Conservation (phyloP, 2,797 vertebrate species). For the Crocodylus rhombifer region DNA sequence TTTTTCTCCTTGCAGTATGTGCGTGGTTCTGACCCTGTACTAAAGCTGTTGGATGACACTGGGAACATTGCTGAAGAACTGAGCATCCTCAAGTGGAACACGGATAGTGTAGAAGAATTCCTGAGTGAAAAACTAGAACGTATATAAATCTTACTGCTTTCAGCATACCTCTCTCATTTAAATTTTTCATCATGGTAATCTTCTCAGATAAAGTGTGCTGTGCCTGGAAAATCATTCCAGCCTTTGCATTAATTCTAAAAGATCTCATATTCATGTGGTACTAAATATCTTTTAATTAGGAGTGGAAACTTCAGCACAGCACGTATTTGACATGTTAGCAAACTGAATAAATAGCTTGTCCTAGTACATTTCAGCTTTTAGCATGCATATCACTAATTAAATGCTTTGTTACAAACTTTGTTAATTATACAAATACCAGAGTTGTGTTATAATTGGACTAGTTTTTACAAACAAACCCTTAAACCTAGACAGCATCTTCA, state of each 20-base stretch:
- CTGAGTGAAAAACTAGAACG: constrained; percentile 95
- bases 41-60: constrained; percentile 97
- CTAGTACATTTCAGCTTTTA: constrained; percentile 52
- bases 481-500: constrained; percentile 49
- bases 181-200: constrained; percentile 60
- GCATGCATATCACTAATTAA: constrained; percentile 60
- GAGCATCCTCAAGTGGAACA: constrained; percentile 99
- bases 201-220: constrained; percentile 50
- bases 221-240: constrained; percentile 60
- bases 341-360: constrained; percentile 54
- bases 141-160: constrained; percentile 82
- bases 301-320: constrained; percentile 53
- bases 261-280: constrained; percentile 32
- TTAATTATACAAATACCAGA: constrained; percentile 69
- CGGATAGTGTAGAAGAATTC: constrained; percentile 99
- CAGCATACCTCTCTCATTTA: constrained; percentile 22
- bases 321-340: constrained; percentile 56
- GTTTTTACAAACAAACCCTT: constrained; percentile 60
- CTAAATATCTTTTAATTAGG: constrained; percentile 63
- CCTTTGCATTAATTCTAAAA: constrained; percentile 52
- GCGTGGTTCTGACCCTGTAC: constrained; percentile 96
- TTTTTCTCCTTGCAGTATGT: constrained; percentile 87
- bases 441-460: constrained; percentile 64
- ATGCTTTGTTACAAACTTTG: constrained; percentile 63
- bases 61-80: constrained; percentile 99